A percentile compares a stretch with the other conserved stretches of the same genome.
phyloP scores from a whole-genome alignment of 2,888 invertebrate species.

The Drosophila pegasa region DNA sequence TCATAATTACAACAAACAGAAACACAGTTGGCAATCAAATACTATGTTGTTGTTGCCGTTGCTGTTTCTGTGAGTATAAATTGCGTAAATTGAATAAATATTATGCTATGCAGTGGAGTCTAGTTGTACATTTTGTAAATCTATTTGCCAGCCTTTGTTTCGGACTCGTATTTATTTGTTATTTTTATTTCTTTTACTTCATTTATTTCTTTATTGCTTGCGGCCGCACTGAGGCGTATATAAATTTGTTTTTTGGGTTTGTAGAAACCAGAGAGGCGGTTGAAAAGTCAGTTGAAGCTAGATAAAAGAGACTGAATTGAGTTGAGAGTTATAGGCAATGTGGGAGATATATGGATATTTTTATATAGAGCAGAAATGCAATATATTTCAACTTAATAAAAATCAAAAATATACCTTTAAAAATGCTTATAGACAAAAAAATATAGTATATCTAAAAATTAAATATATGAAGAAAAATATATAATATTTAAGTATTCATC shows the following conservation, averaged over 20 bases:
- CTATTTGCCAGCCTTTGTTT: constrained; percentile 50
- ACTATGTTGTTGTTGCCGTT: constrained; percentile 24
- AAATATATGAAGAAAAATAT: too few species aligned
- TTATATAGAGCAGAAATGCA: too few species aligned
- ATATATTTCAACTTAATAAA: too few species aligned
- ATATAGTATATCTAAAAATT: too few species aligned
- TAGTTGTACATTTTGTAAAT: constrained; percentile 63
- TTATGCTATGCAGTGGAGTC: constrained; percentile 64
- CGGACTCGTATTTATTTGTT: constrained; percentile 29
- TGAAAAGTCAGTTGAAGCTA: background rate
- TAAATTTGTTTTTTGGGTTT: constrained; percentile 38
- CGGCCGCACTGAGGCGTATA: constrained; percentile 68
- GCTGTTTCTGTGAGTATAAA: constrained; percentile 56
- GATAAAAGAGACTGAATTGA: background rate
- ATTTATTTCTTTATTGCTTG: constrained; percentile 38
- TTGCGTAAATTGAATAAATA: constrained; percentile 80
- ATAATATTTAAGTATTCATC: too few species aligned
- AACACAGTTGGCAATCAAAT: constrained; percentile 72
- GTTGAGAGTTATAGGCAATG: background rate
- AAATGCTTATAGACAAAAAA: too few species aligned
- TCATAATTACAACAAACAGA: constrained; percentile 70
- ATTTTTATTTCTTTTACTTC: constrained; percentile 2
- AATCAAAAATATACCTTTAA: too few species aligned
- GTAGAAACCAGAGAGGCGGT: constrained; percentile 37
- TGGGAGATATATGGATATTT: too few species aligned